Percentiles rank a stretch among this genome's conserved stretches.
These are phyloP conservation scores for Amphipoea oculea DNA, from an alignment of 2,888 invertebrate species.

Conservation along the genomic window DNA sequence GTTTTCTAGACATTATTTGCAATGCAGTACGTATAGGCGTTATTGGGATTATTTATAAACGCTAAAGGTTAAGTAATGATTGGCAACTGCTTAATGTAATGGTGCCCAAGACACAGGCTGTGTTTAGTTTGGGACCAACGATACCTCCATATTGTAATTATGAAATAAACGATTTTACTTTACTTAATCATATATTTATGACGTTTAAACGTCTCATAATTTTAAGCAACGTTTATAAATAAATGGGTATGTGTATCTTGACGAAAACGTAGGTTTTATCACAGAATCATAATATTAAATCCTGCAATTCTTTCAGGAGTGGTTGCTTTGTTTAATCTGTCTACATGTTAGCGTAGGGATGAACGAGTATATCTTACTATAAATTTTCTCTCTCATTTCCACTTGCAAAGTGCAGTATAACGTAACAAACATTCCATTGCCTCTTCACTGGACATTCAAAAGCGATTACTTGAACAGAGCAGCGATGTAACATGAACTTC, in stretches of 20 bases:
- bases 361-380: neutral
- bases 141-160: no score
- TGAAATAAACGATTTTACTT: neutral
- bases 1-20: no score
- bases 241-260: neutral
- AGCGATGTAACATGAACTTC: slow-evolving; percentile 22
- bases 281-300: neutral
- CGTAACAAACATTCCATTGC: neutral
- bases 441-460: slow-evolving; percentile 7
- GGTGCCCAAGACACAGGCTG: no score
- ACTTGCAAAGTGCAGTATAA: neutral
- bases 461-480: slow-evolving; percentile 4
- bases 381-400: neutral
- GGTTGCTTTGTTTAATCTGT: neutral
- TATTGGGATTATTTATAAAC: neutral
- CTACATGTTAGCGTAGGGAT: neutral
- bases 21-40: neutral
- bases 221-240: no score
- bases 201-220: no score
- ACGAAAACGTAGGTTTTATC: neutral
- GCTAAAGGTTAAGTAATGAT: neutral
- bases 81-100: neutral
- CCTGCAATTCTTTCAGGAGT: neutral
- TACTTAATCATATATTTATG: neutral
- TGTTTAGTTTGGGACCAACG: no score